A percentile compares a stretch with the other conserved stretches of the same genome.
Evolutionary conservation across 2,888 invertebrate genomes (phyloP).

Genomic region (Pammene aurita): DNA sequence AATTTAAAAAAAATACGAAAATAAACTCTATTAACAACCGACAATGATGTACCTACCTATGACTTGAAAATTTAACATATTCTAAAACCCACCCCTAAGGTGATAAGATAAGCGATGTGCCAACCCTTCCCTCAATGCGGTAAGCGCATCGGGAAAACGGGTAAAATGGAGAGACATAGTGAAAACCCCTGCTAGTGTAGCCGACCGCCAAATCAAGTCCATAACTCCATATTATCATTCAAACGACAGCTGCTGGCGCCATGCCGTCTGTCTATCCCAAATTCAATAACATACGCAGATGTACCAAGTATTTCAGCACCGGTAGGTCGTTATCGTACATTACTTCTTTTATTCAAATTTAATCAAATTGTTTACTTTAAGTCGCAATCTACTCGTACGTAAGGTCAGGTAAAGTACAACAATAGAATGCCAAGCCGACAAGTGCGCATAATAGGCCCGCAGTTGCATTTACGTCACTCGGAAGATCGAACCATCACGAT

Average conservation of each 20-base stretch:
- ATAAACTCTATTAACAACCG: no score
- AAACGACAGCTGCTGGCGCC: background rate
- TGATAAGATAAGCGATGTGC: no score
- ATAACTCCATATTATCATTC: conserved; percentile 1
- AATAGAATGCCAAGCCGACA: conserved; percentile 30
- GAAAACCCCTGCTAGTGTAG: no score
- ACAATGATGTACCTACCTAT: no score
- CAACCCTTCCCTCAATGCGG: no score
- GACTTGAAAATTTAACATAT: no score
- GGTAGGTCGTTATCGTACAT: background rate
- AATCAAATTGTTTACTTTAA: conserved; percentile 10
- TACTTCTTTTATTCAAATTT: conserved; percentile 3
- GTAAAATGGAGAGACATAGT: no score
- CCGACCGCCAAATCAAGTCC: background rate
- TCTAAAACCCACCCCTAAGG: no score
- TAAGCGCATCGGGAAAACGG: no score
- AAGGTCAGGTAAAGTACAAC: conserved; percentile 9
- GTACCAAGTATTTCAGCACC: background rate
- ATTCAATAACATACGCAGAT: conserved; percentile 2
- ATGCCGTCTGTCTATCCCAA: background rate
- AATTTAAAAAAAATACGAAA: no score
- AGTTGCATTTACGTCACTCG: conserved; percentile 40
- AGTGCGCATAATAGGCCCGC: conserved; percentile 31
- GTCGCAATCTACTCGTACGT: conserved; percentile 2
- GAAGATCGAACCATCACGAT: conserved; percentile 35